These are phyloP conservation scores for Phodopus roborovskii DNA, from an alignment of 2,113 vertebrate genomes.

Conservation along the genomic window DNA sequence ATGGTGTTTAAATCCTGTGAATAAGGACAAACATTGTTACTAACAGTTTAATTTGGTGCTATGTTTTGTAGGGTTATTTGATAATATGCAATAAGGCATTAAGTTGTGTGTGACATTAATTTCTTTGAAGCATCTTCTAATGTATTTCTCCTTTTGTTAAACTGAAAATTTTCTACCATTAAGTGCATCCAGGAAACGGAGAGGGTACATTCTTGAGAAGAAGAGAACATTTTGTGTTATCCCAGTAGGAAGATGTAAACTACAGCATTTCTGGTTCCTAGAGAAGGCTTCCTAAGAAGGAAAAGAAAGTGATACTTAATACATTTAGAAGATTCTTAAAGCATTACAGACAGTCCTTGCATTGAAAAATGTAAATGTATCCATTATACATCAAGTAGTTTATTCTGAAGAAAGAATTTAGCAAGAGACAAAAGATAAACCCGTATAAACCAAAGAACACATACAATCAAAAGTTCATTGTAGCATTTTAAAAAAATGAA, in stretches of 20 bases:
- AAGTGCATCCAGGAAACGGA: neutral
- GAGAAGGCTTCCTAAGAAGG: neutral
- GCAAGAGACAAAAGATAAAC: neutral
- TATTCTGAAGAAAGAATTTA: constrained; percentile 37
- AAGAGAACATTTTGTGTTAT: constrained; percentile 7
- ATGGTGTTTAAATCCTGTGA: neutral
- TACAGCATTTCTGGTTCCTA: neutral
- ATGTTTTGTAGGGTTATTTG: constrained; percentile 25
- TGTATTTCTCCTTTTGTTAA: constrained; percentile 17
- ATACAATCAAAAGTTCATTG: neutral
- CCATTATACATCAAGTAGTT: constrained; percentile 13
- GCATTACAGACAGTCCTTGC: neutral
- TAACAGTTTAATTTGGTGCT: neutral
- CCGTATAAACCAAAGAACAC: neutral
- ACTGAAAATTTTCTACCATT: constrained; percentile 7
- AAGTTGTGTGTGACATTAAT: neutral
- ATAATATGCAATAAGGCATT: constrained; percentile 10
- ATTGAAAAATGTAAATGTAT: constrained; percentile 3
- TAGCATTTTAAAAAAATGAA: constrained; percentile 27
- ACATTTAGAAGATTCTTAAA: constrained; percentile 24
- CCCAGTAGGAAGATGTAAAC: neutral
- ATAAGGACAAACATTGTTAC: neutral
- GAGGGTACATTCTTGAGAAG: constrained; percentile 1
- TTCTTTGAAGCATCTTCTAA: neutral
- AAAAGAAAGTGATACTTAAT: neutral